Percentiles rank a stretch among this genome's conserved stretches.
Conservation (phyloP, 2,888 invertebrate species). For the Cataglyphis albicans region DNA sequence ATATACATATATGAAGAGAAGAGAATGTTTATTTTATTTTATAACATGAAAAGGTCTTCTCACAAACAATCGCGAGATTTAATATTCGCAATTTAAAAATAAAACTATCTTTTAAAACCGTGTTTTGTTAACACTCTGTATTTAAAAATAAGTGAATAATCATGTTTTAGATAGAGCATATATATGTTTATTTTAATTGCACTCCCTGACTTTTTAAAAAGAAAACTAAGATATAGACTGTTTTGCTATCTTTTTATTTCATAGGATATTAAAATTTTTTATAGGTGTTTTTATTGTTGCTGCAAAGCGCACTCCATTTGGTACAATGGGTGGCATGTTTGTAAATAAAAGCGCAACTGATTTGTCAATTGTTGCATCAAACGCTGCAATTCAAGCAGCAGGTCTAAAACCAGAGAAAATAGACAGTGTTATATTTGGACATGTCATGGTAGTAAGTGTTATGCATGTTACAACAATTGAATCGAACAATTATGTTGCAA, state of each 20-base stretch:
- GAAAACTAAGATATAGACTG: not conserved
- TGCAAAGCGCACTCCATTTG: conserved; percentile 98
- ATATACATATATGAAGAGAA: too few species aligned
- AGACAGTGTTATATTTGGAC: conserved; percentile 96
- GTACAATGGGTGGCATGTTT: conserved; percentile 96
- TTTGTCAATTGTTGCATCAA: conserved; percentile 93
- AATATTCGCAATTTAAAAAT: not conserved
- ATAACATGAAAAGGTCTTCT: not conserved
- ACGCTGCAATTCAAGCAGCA: conserved; percentile 92
- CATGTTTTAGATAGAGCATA: not conserved
- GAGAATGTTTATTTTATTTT: not conserved
- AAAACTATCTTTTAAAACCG: not conserved
- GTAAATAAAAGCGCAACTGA: conserved; percentile 91
- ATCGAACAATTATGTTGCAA: not conserved
- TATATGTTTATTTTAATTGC: not conserved
- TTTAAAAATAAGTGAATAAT: not conserved
- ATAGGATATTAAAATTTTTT: conserved; percentile 51
- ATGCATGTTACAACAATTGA: not conserved
- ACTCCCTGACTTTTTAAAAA: not conserved
- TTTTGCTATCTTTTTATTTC: not conserved
- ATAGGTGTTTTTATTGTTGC: conserved; percentile 96
- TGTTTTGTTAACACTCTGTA: not conserved
- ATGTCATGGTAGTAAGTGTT: conserved; percentile 92
- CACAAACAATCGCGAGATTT: not conserved
- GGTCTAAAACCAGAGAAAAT: conserved; percentile 94